Conservation (phyloP, 2,113 vertebrate genomes). For the Lepus europaeus region DNA sequence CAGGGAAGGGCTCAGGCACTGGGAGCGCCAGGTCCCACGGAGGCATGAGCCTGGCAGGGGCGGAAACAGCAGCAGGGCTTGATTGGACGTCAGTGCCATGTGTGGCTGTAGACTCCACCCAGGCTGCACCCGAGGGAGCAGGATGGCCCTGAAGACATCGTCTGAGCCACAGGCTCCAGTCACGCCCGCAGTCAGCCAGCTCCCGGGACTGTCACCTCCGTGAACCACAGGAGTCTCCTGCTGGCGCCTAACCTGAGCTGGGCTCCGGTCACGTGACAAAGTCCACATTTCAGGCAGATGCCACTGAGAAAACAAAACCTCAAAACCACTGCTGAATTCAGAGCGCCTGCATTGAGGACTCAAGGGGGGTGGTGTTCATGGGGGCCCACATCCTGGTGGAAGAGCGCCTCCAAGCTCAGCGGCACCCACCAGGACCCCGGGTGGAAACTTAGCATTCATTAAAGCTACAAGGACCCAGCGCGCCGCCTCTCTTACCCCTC, state of each 20-base stretch:
- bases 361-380: not conserved
- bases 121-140: not conserved
- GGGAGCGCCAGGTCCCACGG: not conserved
- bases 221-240: not conserved
- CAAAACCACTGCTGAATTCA: not conserved
- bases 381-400: not conserved
- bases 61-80: fast-evolving
- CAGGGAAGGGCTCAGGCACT: not conserved
- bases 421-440: not conserved
- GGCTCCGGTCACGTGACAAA: not conserved
- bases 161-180: not conserved
- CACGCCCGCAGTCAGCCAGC: not conserved
- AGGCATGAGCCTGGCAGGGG: not conserved
- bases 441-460: not conserved
- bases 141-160: not conserved
- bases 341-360: not conserved
- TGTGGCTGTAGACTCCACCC: not conserved
- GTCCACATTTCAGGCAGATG: not conserved
- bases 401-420: not conserved
- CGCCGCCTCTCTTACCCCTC: too few relatives aligned
- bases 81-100: not conserved
- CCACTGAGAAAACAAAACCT: not conserved
- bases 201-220: fast-evolving
- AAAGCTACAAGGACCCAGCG: not conserved
- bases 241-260: not conserved